Evolutionary conservation across 2,113 vertebrate species (phyloP).

Genomic region (Ancistrus triradiatus): DNA sequence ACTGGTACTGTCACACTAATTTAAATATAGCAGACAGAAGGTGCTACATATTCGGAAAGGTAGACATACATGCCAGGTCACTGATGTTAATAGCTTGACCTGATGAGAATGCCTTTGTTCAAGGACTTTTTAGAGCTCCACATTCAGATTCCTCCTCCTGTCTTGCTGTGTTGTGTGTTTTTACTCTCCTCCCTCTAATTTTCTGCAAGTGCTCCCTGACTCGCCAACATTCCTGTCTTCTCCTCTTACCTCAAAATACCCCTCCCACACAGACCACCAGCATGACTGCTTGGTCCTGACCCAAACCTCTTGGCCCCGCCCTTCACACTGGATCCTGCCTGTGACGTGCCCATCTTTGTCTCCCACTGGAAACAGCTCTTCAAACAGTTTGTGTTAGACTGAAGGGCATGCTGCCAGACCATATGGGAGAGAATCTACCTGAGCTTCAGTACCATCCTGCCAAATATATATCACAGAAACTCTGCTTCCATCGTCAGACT

Average conservation of each 20-base stretch:
- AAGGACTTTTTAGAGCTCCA: not conserved
- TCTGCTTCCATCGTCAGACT: slow-evolving; percentile 1
- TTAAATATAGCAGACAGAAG: no score
- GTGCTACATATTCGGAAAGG: not conserved
- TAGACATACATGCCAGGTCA: not conserved
- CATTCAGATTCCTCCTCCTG: slow-evolving; percentile 4
- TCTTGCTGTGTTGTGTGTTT: slow-evolving; percentile 2
- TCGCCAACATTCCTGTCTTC: slow-evolving; percentile 23
- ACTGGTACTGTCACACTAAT: no score
- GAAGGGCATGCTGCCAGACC: slow-evolving; percentile 11
- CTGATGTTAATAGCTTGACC: not conserved
- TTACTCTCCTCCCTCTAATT: not conserved
- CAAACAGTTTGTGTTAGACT: not conserved
- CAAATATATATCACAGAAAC: not conserved
- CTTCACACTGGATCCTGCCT: slow-evolving; percentile 21
- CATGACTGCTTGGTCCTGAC: slow-evolving; percentile 10
- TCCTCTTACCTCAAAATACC: slow-evolving; percentile 11
- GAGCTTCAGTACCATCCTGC: slow-evolving; percentile 1
- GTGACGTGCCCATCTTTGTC: not conserved
- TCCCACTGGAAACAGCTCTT: not conserved
- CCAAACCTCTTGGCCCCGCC: not conserved
- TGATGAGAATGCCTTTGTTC: not conserved
- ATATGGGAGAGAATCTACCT: slow-evolving; percentile 4
- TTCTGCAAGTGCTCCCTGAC: not conserved
- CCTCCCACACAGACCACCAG: slow-evolving; percentile 31